These are phyloP conservation scores for Dioctria linearis DNA, from an alignment of 2,888 invertebrate genomes.

Conservation along the genomic window DNA sequence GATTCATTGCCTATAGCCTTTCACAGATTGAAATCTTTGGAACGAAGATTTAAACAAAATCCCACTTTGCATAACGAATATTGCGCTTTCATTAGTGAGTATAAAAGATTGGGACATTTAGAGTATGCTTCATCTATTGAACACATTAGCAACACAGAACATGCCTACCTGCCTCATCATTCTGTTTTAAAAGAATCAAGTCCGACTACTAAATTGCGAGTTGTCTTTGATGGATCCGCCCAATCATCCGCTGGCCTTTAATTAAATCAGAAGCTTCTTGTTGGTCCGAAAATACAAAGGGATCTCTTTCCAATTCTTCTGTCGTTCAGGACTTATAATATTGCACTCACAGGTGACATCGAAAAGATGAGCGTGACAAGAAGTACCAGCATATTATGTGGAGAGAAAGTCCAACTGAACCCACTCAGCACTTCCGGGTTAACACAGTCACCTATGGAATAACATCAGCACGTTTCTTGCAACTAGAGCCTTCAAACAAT, in stretches of 20 bases:
- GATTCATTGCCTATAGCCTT: background rate
- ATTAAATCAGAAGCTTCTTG: background rate
- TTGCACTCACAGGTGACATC: no score
- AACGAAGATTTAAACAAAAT: background rate
- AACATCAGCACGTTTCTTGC: slow-evolving; percentile 23
- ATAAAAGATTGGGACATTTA: slow-evolving; percentile 59
- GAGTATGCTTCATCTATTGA: background rate
- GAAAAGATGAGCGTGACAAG: background rate
- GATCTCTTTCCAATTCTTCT: background rate
- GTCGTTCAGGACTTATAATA: background rate
- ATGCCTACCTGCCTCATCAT: slow-evolving; percentile 14
- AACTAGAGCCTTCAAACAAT: background rate
- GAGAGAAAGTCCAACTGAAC: background rate
- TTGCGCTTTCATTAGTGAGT: slow-evolving; percentile 59
- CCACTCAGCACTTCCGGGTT: background rate
- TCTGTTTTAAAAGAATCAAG: slow-evolving; percentile 24
- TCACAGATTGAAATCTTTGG: background rate
- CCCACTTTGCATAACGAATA: slow-evolving; percentile 46
- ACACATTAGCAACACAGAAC: background rate
- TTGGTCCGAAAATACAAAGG: no score
- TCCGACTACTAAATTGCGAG: slow-evolving; percentile 35
- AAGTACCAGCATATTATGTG: slow-evolving; percentile 15
- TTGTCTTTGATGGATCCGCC: slow-evolving; percentile 40
- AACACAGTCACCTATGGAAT: slow-evolving; percentile 19
- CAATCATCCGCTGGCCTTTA: slow-evolving; percentile 11